Evolutionary conservation across 2,113 vertebrate genomes (phyloP), one percentile per base, ranked within the genome.

Genomic region (Percopsis transmontana): DNA sequence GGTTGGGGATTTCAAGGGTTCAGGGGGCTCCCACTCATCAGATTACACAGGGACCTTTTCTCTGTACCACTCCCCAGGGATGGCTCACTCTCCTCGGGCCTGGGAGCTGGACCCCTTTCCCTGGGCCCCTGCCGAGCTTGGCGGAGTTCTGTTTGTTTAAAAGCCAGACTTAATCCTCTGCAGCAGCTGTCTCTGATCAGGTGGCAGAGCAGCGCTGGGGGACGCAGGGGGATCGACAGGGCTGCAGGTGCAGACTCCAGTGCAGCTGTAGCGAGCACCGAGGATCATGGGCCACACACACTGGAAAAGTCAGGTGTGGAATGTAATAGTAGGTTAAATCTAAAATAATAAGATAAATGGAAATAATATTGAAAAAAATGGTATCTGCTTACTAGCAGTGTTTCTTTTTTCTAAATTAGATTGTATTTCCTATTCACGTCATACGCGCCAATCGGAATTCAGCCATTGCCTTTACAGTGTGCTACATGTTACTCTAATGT

Each of bases 111-210:
- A 79, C 77, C 73, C 68, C 80, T 33, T 68, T 73, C 59, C 60
- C 70, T 68, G 42, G 65, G 77, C 68, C 79, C 80, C 79, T 45
- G 68, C 63, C 33, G 58, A 79, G 67, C 66, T 44, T 76, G 54
- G 48, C 61, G 24, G 80, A 68, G 76, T 82, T 63, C 68, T 85
- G 87, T 91, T 91, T 92, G 87, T 88, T 91, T 91, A 91, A 85
- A 90, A 76, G 76, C 62, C 62, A 85, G 80, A 80, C 82, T 86
- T 92, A 91, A 92, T 91, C 89, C 88, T 74, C 58, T 11, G 42
- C 75, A 89, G 90, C 91, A 92, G 92, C 89, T 92, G 92, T 76
- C 75, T 76, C 66, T 86, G 85, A 91, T 91, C 85, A 86, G 84
- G 81, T 83, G 74, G 54, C 72, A 75, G 80, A 65, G 80, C 75